Evolutionary conservation across 2,888 invertebrate species (phyloP), one percentile per base, ranked within the genome.

Genomic region (Parapristionchus giblindavisi): DNA sequence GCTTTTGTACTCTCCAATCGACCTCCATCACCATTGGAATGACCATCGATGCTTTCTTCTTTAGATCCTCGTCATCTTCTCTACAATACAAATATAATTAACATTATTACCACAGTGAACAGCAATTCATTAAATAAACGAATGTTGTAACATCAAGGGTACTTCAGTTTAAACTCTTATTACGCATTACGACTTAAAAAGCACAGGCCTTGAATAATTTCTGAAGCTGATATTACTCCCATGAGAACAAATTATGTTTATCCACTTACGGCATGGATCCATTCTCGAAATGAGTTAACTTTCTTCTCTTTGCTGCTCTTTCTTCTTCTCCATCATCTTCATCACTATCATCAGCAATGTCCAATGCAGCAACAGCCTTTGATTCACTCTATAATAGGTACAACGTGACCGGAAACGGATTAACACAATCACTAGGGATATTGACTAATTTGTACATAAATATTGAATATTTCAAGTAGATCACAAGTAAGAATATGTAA

Each of bases 11-110:
- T 38, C 82, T 66, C 83, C 83, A 83, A 54, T 84, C 84, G 29
- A 79, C 76, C 68, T 83, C 82, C 21, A 79, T 66, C 8, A 80
- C 81, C 79, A 82, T 78, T 38, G 84, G 83, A 56, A 84, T 83
- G n/a, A 83, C 80, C 11, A 73, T 73, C 2, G 75, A 68, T 51
- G 76, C 70, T 38, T 81, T 79, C 43, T 77, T 71, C 40, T 65
- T 36, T 17, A 36, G 21, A 14, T 71, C 70, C 14, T 81, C 82
- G 1, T 78, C 78, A 56, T 81, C 81, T 8, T 76, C 77, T 65
- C 82, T 81, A 65, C 66, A 80, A 80, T 27, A 34, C 21, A 48
- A 21, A 48, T 48, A 48, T 48, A 21, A 48, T 14, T 48, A 21
- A 48, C 21, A 48, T 21, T 48, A 48, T 14, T 48, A 21, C 48